A percentile compares a stretch with the other conserved stretches of the same genome.
Conservation (phyloP, 2,113 vertebrate species). For the Alligator mississippiensis region DNA sequence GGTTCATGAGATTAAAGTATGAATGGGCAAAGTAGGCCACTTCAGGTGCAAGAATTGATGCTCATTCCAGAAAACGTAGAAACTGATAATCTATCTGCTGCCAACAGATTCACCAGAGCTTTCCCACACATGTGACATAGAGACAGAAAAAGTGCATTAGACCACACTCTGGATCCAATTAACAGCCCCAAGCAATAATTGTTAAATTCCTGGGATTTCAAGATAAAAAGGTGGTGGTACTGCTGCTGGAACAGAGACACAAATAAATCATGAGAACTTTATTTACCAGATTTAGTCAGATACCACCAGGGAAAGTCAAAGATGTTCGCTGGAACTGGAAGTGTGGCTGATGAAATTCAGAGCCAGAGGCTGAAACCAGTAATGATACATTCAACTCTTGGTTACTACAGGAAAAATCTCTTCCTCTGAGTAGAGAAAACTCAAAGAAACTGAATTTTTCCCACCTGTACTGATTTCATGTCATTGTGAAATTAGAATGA, state of each 20-base stretch:
- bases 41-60: background rate
- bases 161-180: background rate
- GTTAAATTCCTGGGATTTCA: slow-evolving; percentile 30
- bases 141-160: background rate
- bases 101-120: background rate
- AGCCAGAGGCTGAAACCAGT: background rate
- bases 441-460: background rate
- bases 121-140: background rate
- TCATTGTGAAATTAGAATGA: background rate
- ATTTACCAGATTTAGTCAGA: background rate
- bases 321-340: background rate
- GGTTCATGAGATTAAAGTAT: background rate
- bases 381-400: background rate
- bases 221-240: background rate
- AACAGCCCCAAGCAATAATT: background rate
- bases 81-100: background rate
- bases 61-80: background rate
- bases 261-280: slow-evolving; percentile 24
- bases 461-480: background rate
- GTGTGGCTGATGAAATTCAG: background rate
- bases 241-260: background rate
- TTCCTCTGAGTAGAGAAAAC: background rate
- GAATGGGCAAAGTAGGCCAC: background rate
- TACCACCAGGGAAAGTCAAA: background rate
- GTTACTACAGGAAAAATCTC: background rate